Evolutionary conservation across 2,113 vertebrate genomes (phyloP), one percentile per base, ranked within the genome.

Genomic region (Engystomops pustulosus): DNA sequence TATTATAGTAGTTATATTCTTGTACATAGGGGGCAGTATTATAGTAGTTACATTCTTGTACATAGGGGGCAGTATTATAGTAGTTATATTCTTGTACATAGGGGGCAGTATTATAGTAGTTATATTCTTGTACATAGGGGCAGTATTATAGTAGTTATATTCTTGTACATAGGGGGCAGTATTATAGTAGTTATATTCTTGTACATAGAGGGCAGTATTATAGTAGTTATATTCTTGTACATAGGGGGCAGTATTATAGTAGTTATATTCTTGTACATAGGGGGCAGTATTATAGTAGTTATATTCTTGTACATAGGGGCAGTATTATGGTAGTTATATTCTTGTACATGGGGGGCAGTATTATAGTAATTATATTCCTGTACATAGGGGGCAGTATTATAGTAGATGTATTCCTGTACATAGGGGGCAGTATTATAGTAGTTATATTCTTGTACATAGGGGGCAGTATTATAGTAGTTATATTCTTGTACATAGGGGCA

Each of bases 381-480:
- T n/a, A n/a, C n/a, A n/a, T n/a, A n/a, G n/a, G n/a, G n/a, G n/a
- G 53, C 53, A 55, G 53, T 55, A 55, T 55, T 55, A 55, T 55
- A 55, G 51, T 53, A 53, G 20, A 53, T 53, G n/a, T n/a, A n/a
- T n/a, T n/a, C n/a, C n/a, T n/a, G n/a, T n/a, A n/a, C n/a, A n/a
- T n/a, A n/a, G n/a, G n/a, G n/a, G n/a, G 53, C 53, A 55, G 53
- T 55, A 55, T 55, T 55, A 55, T 55, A 55, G 51, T 53, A 53
- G 53, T n/a, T 23, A n/a, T 55, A 55, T 55, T 55, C n/a, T 55
- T 23, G 51, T 53, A 53, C n/a, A 53, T 53, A n/a, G n/a, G n/a
- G n/a, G n/a, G 53, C 53, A 55, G 53, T 55, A 55, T 55, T 55
- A 55, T 55, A 55, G 51, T 53, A 53, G n/a, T n/a, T n/a, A n/a